Base-by-base conservation (phyloP, 1,140 invertebrate species). In the Eufriesea mexicana region DNA sequence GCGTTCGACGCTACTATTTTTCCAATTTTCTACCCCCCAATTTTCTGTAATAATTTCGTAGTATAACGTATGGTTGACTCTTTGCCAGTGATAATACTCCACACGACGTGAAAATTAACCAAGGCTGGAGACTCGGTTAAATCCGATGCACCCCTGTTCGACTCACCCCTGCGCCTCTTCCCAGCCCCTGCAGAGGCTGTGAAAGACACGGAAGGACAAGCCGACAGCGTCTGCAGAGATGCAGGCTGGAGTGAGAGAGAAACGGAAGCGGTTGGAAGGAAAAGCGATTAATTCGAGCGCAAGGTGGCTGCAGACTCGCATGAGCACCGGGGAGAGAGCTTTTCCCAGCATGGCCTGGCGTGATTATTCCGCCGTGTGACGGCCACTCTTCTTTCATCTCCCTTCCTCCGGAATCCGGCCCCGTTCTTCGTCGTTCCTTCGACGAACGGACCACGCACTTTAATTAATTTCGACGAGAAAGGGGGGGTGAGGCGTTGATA, bases 401-500 rank as follows among this genome's bases (percentile, higher is more conserved):
- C 28, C n/a, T 54, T 10, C 54, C 49, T 35, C 35, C 4, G 35
- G 35, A 35, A 35, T 35, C 35, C 35, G 35, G 35, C 35, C 35
- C 35, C 35, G 4, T 35, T 4, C 35, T 35, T n/a, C n/a, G n/a
- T n/a, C 35, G 35, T 1, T 54, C 49, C 45, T 25, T 57, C 45
- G 45, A 42, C 49, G 47, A n/a, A 25, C 23, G 25, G 67, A 59
- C 74, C 74, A 84, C 77, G 74, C 77, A 74, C 83, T 81, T 88
- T 88, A 88, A 88, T 88, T 88, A 88, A 87, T 88, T 87, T 73
- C 68, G 23, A 25, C 10, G n/a, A 59, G 57, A 59, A 61, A 66
- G 23, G 49, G 12, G 16, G 4, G 57, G 23, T 18, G 1, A 28
- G 7, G 28, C 54, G 71, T 77, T 71, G 57, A 85, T 81, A 83